phyloP scores from a whole-genome alignment of 1,140 invertebrate genomes.

The Telenomus remus region DNA sequence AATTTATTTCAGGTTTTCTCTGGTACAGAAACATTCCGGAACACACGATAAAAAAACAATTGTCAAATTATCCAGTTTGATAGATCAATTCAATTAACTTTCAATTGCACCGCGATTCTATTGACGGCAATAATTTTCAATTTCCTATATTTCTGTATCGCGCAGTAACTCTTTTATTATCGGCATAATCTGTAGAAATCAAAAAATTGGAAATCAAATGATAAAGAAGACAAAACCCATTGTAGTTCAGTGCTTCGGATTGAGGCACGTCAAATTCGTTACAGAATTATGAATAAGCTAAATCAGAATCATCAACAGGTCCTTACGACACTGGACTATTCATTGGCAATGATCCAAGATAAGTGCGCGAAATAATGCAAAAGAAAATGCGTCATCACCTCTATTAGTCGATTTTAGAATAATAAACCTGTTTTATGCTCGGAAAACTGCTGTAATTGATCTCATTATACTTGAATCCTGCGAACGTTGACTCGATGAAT shows the following conservation, averaged over 20 bases:
- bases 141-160: too few species aligned
- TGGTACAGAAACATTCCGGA: not conserved
- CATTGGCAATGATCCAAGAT: constrained; percentile 72
- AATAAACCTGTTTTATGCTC: constrained; percentile 58
- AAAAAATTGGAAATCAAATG: not conserved
- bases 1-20: constrained; percentile 12
- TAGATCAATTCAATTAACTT: too few species aligned
- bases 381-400: constrained; percentile 51
- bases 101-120: too few species aligned
- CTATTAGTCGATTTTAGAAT: constrained; percentile 53
- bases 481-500: constrained; percentile 50
- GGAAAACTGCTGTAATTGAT: constrained; percentile 59
- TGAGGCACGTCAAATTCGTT: too few species aligned
- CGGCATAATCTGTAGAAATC: too few species aligned
- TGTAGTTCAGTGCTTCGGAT: too few species aligned
- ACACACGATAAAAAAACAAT: not conserved
- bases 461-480: constrained; percentile 50
- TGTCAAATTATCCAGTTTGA: not conserved
- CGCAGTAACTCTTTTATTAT: too few species aligned
- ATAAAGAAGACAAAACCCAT: not conserved
- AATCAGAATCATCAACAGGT: constrained; percentile 71
- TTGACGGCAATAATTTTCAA: too few species aligned
- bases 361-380: constrained; percentile 50
- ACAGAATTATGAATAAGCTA: not conserved
- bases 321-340: constrained; percentile 65